These are phyloP conservation scores for Drusus annulatus DNA, from an alignment of 1,140 invertebrate genomes.

Conservation along the genomic window DNA sequence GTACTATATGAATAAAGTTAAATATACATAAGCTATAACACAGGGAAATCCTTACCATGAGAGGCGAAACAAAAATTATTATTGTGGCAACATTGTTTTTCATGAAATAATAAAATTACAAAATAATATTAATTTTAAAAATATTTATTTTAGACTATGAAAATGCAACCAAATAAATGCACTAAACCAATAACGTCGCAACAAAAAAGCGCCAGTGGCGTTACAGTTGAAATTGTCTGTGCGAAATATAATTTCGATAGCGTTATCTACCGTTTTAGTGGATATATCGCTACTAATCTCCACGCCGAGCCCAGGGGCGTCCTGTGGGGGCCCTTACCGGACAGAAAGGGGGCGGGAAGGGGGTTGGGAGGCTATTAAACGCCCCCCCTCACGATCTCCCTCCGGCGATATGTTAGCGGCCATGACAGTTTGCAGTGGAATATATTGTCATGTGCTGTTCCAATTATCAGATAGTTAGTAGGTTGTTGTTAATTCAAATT, in stretches of 20 bases:
- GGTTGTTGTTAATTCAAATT: too few relatives aligned
- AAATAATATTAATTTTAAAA: not conserved
- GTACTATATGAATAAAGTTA: too few relatives aligned
- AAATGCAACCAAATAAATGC: too few relatives aligned
- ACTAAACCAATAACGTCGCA: too few relatives aligned
- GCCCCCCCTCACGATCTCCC: not conserved
- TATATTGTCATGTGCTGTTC: conserved; percentile 2
- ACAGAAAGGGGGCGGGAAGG: not conserved
- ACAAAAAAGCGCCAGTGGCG: not conserved
- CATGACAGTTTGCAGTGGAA: conserved; percentile 19
- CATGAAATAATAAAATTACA: too few relatives aligned
- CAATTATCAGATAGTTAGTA: too few relatives aligned
- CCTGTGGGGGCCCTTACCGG: conserved; percentile 8
- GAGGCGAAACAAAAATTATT: too few relatives aligned
- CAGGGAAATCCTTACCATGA: too few relatives aligned
- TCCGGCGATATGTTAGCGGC: conserved; percentile 20
- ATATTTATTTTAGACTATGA: not conserved
- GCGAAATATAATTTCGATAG: conserved; percentile 9
- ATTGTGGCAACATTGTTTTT: too few relatives aligned
- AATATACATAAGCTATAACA: too few relatives aligned
- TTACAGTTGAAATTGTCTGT: not conserved
- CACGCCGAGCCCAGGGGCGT: not conserved
- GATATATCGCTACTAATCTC: conserved; percentile 15
- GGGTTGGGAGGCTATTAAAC: too few relatives aligned
- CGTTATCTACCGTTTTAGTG: conserved; percentile 21